Conservation (phyloP, 2,797 vertebrate genomes). For the Notoglanidium macrostoma region DNA sequence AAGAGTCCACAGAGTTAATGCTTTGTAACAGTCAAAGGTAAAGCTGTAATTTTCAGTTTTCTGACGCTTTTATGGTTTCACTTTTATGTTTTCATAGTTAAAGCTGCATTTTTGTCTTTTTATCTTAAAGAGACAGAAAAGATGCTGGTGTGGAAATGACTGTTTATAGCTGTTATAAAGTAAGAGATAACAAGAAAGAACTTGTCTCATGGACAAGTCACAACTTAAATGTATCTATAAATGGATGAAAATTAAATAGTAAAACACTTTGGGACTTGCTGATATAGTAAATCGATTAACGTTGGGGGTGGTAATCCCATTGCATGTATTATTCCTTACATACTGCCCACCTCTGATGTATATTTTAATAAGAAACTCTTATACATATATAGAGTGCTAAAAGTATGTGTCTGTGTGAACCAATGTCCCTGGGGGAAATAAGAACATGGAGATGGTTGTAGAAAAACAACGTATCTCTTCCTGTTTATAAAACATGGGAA, state of each 20-base stretch:
- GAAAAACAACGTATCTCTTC: conserved; percentile 7
- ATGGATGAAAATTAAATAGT: not conserved
- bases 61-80: not conserved
- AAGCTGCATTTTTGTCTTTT: not conserved
- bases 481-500: not conserved
- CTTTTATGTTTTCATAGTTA: too few species aligned
- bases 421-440: not conserved
- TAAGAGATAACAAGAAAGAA: not conserved
- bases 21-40: not conserved
- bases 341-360: not conserved
- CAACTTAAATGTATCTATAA: not conserved
- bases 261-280: not conserved
- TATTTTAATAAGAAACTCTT: not conserved
- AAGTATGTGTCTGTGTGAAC: not conserved
- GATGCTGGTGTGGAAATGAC: not conserved
- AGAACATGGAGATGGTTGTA: not conserved
- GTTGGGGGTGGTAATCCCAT: not conserved
- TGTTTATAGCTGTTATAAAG: not conserved
- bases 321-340: not conserved
- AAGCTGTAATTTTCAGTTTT: not conserved
- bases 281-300: not conserved
- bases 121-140: not conserved
- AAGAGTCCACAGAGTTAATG: not conserved
- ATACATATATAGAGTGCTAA: not conserved
- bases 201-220: not conserved